A percentile compares a stretch with the other conserved stretches of the same genome.
Evolutionary conservation across 2,113 vertebrate genomes (phyloP).

Genomic region (Campylomormyrus numenius): DNA sequence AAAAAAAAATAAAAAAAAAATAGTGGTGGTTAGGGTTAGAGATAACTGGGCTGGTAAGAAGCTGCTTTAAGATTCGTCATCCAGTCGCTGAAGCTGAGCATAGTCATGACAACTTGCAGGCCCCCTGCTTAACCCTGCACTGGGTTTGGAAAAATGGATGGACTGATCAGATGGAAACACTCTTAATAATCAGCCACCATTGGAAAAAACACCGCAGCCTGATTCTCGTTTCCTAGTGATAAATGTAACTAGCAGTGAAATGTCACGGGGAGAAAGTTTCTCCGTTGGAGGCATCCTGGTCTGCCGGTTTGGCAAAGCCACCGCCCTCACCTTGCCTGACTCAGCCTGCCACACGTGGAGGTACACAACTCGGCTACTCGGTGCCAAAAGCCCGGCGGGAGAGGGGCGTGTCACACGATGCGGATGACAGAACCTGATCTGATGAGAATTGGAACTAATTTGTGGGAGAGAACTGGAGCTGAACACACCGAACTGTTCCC

Average conservation of each 20-base stretch:
- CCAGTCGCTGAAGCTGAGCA: background rate
- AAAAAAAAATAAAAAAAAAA: background rate
- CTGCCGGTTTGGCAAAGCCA: background rate
- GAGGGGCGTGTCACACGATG: background rate
- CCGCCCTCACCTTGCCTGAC: background rate
- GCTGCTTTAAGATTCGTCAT: background rate
- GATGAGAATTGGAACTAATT: background rate
- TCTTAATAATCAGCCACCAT: background rate
- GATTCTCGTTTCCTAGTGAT: background rate
- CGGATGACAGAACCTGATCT: background rate
- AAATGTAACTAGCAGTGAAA: background rate
- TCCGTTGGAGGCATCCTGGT: background rate
- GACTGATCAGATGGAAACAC: background rate
- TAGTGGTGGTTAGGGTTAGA: background rate
- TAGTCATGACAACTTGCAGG: background rate
- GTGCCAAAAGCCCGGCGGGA: background rate
- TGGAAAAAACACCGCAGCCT: background rate
- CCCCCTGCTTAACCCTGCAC: background rate
- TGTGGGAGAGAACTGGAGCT: background rate
- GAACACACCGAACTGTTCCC: background rate
- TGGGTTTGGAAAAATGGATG: background rate
- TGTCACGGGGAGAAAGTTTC: background rate
- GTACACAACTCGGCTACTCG: background rate
- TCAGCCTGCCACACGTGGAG: background rate
- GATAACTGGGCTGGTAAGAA: background rate